Evolutionary conservation across 2,888 invertebrate genomes (phyloP), one percentile per base, ranked within the genome.

Genomic region (Oxyteleia sp.): DNA sequence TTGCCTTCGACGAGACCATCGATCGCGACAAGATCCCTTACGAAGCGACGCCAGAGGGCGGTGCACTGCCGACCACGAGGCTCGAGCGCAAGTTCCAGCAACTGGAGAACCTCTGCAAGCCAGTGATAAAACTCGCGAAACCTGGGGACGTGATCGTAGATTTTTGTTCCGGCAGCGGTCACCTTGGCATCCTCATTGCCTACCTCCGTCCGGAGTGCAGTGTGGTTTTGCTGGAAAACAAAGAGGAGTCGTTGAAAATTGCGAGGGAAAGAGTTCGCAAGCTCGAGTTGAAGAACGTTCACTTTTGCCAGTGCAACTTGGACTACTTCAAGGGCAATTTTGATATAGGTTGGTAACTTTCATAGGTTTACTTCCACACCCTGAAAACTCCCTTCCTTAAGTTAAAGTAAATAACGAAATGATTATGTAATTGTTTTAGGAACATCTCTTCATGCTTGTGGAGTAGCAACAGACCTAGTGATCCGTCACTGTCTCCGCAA

Each of bases 111-210:
- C 94, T 99, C 87, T 96, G 96, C 15, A 95, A 96, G 88, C 96
- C 97, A 29, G 96, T 97, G 0, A 91, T 96, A n/a, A 95, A 95
- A 68, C 93, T 98, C 72, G 96, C 97, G 0, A 94, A 94, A 87
- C 92, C 94, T 0, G 95, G 95, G 0, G 95, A 97, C 88, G 93
- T 95, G 13, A 97, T 99, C 87, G 97, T 99, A 0, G 99, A 99
- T 92, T 99, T 99, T 93, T 99, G 99, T 92, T 97, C 98, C 89
- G 99, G 99, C 1, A 97, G 98, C 88, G 99, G 99, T 0, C 98
- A 99, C 93, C 94, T 99, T 76, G 99, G 98, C 0, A 96, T 99
- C 82, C 93, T 98, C 4, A 91, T 98, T 20, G 98, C 98, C 0
- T 94, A 96, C 88, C 94, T 97, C 41, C 93, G 98, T 57, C 98